Conservation (phyloP, 2,888 invertebrate species). For the Sarcophaga variegata region DNA sequence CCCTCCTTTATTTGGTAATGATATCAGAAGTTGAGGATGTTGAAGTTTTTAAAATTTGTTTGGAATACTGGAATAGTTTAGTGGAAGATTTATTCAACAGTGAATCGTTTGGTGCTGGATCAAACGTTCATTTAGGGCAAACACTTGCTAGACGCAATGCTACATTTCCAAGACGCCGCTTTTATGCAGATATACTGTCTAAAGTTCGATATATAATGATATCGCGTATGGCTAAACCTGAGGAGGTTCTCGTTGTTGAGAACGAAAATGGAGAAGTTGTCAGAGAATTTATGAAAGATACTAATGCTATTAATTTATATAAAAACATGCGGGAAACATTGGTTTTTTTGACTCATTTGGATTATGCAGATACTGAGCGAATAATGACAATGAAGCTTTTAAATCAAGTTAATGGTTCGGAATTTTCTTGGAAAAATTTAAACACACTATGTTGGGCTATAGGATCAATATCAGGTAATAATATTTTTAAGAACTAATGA, state of each 20-base stretch:
- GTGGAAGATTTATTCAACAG: slow-evolving; percentile 96
- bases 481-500: background rate
- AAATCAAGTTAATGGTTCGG: slow-evolving; percentile 98
- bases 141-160: slow-evolving; percentile 76
- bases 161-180: slow-evolving; percentile 84
- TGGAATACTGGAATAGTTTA: slow-evolving; percentile 99
- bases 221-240: slow-evolving; percentile 99
- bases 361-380: slow-evolving; percentile 97
- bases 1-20: slow-evolving; percentile 92
- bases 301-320: slow-evolving; percentile 99
- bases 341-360: slow-evolving; percentile 99
- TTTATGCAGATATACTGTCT: slow-evolving; percentile 91
- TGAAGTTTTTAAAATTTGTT: slow-evolving; percentile 99
- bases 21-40: slow-evolving; percentile 99
- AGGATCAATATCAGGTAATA: slow-evolving; percentile 95
- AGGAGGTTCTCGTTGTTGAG: slow-evolving; percentile 99
- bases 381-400: slow-evolving; percentile 99
- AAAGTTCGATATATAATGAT: slow-evolving; percentile 99
- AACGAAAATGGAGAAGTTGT: slow-evolving; percentile 99
- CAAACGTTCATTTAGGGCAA: slow-evolving; percentile 76
- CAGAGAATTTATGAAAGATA: slow-evolving; percentile 99
- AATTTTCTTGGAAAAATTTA: slow-evolving; percentile 99
- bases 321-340: slow-evolving; percentile 99
- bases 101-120: slow-evolving; percentile 84
- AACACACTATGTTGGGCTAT: slow-evolving; percentile 99